Conservation (phyloP, 2,113 vertebrate species). For the Sitta europaea region DNA sequence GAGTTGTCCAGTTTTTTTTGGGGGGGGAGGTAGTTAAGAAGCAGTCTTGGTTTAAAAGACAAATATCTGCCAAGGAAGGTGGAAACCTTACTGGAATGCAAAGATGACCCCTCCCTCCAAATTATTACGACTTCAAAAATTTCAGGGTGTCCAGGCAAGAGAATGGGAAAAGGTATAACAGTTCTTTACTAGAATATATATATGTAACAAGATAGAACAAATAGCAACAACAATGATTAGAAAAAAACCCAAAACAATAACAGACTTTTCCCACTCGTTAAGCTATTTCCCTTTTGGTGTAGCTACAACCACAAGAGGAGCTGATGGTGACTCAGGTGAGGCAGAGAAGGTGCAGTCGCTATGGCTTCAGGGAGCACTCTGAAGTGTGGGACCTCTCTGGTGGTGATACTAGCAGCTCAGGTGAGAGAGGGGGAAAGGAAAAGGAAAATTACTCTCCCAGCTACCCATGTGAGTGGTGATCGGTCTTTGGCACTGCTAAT, state of each 20-base stretch:
- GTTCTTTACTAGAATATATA: not conserved
- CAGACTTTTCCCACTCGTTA: not conserved
- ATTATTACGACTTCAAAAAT: not conserved
- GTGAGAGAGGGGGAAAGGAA: no score
- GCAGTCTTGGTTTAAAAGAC: not conserved
- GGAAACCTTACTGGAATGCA: not conserved
- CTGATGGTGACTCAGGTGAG: not conserved
- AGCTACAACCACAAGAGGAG: not conserved
- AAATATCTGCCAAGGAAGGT: not conserved
- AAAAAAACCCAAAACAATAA: accelerated
- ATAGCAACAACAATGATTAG: not conserved
- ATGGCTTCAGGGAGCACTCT: accelerated
- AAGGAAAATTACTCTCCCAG: not conserved
- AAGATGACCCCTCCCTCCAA: not conserved
- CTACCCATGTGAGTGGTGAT: accelerated
- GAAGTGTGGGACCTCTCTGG: not conserved
- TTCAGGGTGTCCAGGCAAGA: not conserved
- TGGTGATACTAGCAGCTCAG: not conserved
- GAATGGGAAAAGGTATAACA: not conserved
- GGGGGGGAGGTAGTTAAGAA: not conserved
- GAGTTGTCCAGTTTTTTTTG: not conserved
- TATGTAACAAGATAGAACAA: not conserved
- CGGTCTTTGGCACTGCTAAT: accelerated
- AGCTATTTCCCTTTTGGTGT: not conserved
- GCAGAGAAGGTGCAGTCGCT: not conserved